Evolutionary conservation across 2,797 vertebrate genomes (phyloP).

Genomic region (Parotocinclus haroldoi): DNA sequence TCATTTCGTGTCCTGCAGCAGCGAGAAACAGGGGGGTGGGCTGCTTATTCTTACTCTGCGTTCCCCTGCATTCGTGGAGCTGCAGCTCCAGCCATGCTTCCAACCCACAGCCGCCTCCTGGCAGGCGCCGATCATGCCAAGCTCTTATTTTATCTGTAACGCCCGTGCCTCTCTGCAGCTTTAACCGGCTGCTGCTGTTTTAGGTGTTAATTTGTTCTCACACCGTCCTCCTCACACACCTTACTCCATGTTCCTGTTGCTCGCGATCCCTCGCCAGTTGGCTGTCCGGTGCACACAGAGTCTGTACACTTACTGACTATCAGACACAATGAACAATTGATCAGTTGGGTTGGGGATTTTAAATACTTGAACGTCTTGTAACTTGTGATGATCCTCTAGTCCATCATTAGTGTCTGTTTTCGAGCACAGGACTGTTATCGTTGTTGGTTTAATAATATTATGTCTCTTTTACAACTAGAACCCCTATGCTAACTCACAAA

Average conservation of each 20-base stretch:
- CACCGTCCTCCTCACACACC: constrained; percentile 39
- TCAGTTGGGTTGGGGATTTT: no score
- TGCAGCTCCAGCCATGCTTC: not conserved
- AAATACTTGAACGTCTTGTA: no score
- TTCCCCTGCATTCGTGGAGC: not conserved
- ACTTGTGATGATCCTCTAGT: no score
- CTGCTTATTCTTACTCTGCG: not conserved
- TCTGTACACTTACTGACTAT: no score
- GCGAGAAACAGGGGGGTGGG: constrained; percentile 44
- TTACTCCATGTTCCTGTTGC: constrained; percentile 29
- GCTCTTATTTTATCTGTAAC: constrained; percentile 8
- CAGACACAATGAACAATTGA: no score
- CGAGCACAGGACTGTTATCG: no score
- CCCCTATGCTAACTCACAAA: no score
- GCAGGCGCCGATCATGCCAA: not conserved
- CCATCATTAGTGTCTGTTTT: no score
- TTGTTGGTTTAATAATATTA: no score
- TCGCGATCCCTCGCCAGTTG: not conserved
- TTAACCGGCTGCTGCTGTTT: constrained; percentile 38
- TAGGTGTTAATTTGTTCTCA: constrained; percentile 49
- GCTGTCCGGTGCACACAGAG: no score
- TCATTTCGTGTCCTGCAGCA: constrained; percentile 65
- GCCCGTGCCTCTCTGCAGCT: constrained; percentile 18
- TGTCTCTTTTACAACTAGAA: no score
- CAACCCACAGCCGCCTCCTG: not conserved